Conservation (phyloP, 2,113 vertebrate genomes). For the Stigmatopora nigra region DNA sequence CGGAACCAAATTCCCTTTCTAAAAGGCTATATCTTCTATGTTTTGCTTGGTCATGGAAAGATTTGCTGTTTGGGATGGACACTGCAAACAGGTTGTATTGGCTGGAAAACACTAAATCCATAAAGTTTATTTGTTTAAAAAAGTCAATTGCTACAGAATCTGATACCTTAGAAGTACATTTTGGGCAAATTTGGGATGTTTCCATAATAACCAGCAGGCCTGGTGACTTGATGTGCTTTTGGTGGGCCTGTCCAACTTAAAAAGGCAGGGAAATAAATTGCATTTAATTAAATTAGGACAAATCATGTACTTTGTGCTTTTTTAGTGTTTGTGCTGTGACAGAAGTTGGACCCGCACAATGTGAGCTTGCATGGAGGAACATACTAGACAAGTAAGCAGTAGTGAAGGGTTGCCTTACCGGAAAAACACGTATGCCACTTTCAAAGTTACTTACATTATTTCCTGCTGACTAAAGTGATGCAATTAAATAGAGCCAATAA, state of each 20-base stretch:
- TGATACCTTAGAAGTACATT: constrained; percentile 31
- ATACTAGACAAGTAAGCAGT: constrained; percentile 21
- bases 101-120: constrained; percentile 26
- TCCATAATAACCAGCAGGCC: constrained; percentile 26
- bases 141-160: constrained; percentile 32
- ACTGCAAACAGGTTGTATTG: constrained; percentile 44
- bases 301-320: not conserved
- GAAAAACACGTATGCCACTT: constrained; percentile 11
- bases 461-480: too few relatives aligned
- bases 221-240: not conserved
- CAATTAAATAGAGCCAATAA: too few relatives aligned
- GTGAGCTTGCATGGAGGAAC: not conserved
- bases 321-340: not conserved
- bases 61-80: constrained; percentile 5
- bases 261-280: not conserved
- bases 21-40: not conserved
- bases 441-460: constrained; percentile 24
- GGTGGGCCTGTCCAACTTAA: not conserved
- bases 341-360: not conserved
- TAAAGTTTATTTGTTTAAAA: constrained; percentile 20
- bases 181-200: constrained; percentile 31
- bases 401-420: not conserved
- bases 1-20: constrained; percentile 16
- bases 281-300: not conserved
- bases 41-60: constrained; percentile 49